A percentile compares a stretch with the other conserved stretches of the same genome.
phyloP scores from a whole-genome alignment of 2,888 invertebrate genomes.

The Drosophila niveifrons region DNA sequence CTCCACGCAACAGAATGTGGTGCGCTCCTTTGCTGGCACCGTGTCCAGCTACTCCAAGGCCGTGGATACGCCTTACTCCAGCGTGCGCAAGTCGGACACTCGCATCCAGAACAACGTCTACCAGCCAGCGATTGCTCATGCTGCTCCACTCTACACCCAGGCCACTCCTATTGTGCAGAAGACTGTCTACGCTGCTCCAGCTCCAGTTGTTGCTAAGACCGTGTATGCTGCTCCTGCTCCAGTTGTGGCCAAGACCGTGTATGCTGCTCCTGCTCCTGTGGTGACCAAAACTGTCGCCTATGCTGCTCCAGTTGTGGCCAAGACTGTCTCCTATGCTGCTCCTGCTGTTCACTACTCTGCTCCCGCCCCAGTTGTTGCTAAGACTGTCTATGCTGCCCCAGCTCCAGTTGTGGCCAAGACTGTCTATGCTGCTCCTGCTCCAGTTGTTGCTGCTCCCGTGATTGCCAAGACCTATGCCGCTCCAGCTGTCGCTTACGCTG shows the following conservation, averaged over 20 bases:
- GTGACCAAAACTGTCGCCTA: conserved; percentile 60
- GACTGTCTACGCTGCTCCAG: conserved; percentile 68
- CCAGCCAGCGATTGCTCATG: conserved; percentile 83
- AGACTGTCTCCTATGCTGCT: conserved; percentile 66
- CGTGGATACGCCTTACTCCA: conserved; percentile 88
- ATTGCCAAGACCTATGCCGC: conserved; percentile 72
- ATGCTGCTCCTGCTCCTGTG: conserved; percentile 71
- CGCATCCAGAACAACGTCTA: conserved; percentile 87
- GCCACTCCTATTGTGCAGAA: conserved; percentile 67
- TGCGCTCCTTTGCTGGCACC: conserved; percentile 87
- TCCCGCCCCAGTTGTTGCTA: conserved; percentile 72
- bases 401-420: conserved; percentile 70
- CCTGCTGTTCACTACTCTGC: conserved; percentile 46
- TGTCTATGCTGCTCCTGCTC: conserved; percentile 62
- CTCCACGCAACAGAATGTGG: conserved; percentile 87
- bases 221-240: conserved; percentile 72
- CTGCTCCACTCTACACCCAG: conserved; percentile 74
- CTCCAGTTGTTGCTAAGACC: conserved; percentile 76
- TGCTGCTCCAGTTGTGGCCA: conserved; percentile 78
- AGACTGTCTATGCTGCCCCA: conserved; percentile 58
- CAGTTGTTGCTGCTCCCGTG: conserved; percentile 82
- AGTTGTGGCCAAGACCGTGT: conserved; percentile 69
- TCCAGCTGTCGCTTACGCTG: conserved; percentile 64
- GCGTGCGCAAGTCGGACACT: conserved; percentile 87
- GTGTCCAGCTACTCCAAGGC: conserved; percentile 88